Percentiles rank a stretch among this genome's conserved stretches.
Conservation (phyloP, 1,140 invertebrate species). For the Drosophila takahashii region DNA sequence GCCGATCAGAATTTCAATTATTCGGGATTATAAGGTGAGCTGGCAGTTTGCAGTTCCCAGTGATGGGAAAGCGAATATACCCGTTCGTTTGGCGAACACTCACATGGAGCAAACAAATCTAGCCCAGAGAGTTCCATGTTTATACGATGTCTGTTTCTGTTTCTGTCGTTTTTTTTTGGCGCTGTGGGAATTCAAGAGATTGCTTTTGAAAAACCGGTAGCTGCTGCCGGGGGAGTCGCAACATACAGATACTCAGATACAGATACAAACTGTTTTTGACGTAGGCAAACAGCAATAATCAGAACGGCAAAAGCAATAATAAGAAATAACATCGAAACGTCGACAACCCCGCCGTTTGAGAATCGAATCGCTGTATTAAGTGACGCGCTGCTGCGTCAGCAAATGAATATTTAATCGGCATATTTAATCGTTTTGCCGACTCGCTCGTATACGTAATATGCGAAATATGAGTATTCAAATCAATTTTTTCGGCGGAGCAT, state of each 20-base stretch:
- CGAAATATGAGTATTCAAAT: constrained; percentile 49
- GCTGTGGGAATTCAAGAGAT: constrained; percentile 57
- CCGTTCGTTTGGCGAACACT: background rate
- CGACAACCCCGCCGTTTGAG: constrained; percentile 24
- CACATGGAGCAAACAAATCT: constrained; percentile 28
- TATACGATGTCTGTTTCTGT: constrained; percentile 36
- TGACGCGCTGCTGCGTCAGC: constrained; percentile 77
- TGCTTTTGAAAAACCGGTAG: constrained; percentile 58
- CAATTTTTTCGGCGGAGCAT: constrained; percentile 19
- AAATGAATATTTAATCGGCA: constrained; percentile 80
- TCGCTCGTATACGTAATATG: constrained; percentile 41
- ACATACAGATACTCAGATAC: constrained; percentile 12
- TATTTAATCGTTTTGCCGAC: constrained; percentile 59
- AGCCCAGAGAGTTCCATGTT: constrained; percentile 26
- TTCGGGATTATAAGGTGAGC: background rate
- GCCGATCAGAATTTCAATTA: constrained; percentile 17
- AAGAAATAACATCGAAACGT: constrained; percentile 55
- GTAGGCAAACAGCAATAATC: constrained; percentile 60
- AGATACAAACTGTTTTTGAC: constrained; percentile 59
- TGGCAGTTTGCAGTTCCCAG: background rate
- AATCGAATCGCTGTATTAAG: constrained; percentile 57
- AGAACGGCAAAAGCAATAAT: constrained; percentile 42
- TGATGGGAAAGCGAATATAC: constrained; percentile 9
- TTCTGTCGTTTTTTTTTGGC: constrained; percentile 16
- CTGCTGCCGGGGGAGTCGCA: constrained; percentile 23